These are phyloP conservation scores for Calameuta idolon DNA, from an alignment of 2,888 invertebrate species.

Conservation along the genomic window DNA sequence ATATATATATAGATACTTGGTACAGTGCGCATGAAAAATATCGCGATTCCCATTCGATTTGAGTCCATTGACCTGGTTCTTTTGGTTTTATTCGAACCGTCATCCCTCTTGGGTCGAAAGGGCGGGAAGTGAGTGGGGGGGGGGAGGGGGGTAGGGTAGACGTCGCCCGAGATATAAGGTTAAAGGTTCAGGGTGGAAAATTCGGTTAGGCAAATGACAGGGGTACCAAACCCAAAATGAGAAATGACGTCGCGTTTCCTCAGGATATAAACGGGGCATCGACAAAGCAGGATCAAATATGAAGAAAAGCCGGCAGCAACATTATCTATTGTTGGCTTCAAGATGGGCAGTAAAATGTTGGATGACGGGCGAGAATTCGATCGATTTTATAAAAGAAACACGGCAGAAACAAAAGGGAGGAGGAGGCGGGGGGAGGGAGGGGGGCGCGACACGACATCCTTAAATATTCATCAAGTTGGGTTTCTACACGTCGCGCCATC, in stretches of 20 bases:
- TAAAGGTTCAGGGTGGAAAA: not conserved
- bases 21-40: not conserved
- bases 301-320: not conserved
- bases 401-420: not conserved
- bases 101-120: not conserved
- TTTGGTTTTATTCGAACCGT: not conserved
- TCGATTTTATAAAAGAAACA: not conserved
- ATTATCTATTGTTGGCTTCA: not conserved
- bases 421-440: no score
- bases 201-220: constrained; percentile 1
- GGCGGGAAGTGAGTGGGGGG: no score
- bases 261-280: not conserved
- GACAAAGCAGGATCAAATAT: not conserved
- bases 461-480: not conserved
- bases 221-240: not conserved
- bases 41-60: not conserved
- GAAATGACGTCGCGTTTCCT: not conserved
- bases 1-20: not conserved
- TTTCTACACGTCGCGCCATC: not conserved
- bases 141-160: not conserved
- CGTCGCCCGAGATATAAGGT: not conserved
- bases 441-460: not conserved
- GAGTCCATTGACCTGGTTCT: not conserved
- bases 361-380: not conserved
- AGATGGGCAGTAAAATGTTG: not conserved